Evolutionary conservation across 2,113 vertebrate species (phyloP).

Genomic region (Upupa epops): DNA sequence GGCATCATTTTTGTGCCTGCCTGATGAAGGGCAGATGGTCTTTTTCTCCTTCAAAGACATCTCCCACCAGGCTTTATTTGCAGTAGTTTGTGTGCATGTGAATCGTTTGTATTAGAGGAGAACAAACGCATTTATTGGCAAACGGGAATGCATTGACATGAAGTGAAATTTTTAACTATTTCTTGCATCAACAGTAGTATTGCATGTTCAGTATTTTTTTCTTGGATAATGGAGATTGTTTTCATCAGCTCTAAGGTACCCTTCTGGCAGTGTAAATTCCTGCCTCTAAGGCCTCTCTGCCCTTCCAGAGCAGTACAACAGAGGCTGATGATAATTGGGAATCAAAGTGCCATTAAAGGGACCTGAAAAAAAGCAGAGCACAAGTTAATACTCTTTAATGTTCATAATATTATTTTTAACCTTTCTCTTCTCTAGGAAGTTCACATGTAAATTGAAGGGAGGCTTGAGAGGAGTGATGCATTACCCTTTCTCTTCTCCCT

Average conservation of each 20-base stretch:
- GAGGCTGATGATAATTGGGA: background rate
- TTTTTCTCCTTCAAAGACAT: conserved; percentile 26
- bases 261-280: background rate
- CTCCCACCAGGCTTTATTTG: background rate
- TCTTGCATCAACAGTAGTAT: background rate
- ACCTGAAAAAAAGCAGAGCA: background rate
- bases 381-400: background rate
- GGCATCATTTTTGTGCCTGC: background rate
- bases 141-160: background rate
- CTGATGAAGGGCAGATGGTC: conserved; percentile 17
- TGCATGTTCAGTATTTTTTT: background rate
- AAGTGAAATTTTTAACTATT: background rate
- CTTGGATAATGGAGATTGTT: background rate
- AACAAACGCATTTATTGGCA: background rate
- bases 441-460: background rate
- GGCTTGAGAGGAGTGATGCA: background rate
- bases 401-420: background rate
- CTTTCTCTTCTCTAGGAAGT: background rate
- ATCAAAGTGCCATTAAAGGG: background rate
- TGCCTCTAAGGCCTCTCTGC: background rate
- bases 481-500: background rate
- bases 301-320: background rate
- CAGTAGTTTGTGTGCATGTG: background rate
- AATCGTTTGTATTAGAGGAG: conserved; percentile 20
- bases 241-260: background rate